Percentiles rank a stretch among this genome's conserved stretches.
These are phyloP conservation scores for Maniola hyperantus DNA, from an alignment of 2,888 invertebrate species.

Conservation along the genomic window DNA sequence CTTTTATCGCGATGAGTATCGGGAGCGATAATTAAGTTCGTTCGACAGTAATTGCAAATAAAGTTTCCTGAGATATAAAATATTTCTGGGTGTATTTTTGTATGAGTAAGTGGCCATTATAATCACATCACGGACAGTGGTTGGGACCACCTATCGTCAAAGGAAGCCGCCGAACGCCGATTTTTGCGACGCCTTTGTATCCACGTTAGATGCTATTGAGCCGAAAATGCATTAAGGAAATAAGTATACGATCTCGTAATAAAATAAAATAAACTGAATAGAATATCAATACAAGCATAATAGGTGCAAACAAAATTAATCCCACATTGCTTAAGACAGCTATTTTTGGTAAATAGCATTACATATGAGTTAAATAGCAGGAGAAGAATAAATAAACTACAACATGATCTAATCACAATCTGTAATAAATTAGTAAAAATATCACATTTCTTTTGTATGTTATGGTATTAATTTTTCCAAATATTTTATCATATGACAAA, in stretches of 20 bases:
- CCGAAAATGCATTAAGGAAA: conserved; percentile 47
- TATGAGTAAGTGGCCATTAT: conserved; percentile 76
- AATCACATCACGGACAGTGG: conserved; percentile 71
- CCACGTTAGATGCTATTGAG: conserved; percentile 65
- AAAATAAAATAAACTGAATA: neutral
- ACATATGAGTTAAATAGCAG: neutral
- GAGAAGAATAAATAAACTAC: neutral
- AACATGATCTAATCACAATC: neutral
- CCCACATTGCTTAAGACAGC: neutral
- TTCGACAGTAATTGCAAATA: conserved; percentile 56
- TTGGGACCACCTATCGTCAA: conserved; percentile 79
- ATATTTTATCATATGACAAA: neutral
- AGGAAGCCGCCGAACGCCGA: conserved; percentile 70
- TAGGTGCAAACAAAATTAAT: neutral
- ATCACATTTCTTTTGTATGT: neutral
- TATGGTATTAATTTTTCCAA: neutral
- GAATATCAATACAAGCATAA: neutral
- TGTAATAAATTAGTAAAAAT: neutral
- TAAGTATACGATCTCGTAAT: conserved; percentile 1
- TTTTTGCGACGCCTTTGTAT: conserved; percentile 75
- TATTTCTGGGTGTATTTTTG: conserved; percentile 61
- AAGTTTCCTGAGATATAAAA: conserved; percentile 49
- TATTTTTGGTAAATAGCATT: neutral
- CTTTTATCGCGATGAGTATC: conserved; percentile 56
- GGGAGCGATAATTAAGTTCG: conserved; percentile 53